phyloP scores from a whole-genome alignment of 2,888 invertebrate genomes.

The Oscheius sp. region DNA sequence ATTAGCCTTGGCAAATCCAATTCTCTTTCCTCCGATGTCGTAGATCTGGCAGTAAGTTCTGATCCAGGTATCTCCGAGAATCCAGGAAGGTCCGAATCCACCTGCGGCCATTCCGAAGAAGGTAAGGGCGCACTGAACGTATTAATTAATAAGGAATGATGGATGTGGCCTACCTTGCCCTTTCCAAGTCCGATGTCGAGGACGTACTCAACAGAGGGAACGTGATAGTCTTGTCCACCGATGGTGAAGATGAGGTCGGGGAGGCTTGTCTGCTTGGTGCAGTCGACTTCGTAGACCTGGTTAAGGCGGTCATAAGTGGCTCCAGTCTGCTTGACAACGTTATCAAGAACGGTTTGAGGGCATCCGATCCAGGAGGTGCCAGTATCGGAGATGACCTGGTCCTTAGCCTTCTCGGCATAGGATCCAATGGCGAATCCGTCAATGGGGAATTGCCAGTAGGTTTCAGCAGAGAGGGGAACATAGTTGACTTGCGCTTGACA shows the following conservation, averaged over 20 bases:
- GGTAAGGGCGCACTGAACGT: conserved; percentile 41
- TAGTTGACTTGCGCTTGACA: conserved; percentile 57
- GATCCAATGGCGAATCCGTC: conserved; percentile 54
- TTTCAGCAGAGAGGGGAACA: conserved; percentile 57
- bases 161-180: conserved; percentile 31
- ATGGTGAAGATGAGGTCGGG: conserved; percentile 60
- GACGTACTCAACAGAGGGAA: conserved; percentile 62
- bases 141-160: background rate
- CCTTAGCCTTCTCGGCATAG: conserved; percentile 41
- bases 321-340: conserved; percentile 47
- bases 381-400: conserved; percentile 63
- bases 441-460: conserved; percentile 66
- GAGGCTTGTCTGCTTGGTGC: conserved; percentile 41
- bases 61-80: conserved; percentile 55
- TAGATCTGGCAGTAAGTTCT: conserved; percentile 58
- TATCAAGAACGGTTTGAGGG: conserved; percentile 39
- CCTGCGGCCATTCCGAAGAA: conserved; percentile 43
- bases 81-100: conserved; percentile 51
- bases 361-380: conserved; percentile 62
- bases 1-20: conserved; percentile 50
- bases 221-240: conserved; percentile 51
- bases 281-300: conserved; percentile 56
- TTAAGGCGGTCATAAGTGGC: conserved; percentile 51
- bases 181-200: conserved; percentile 57
- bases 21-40: conserved; percentile 54